A percentile compares a stretch with the other conserved stretches of the same genome.
phyloP scores from a whole-genome alignment of 2,888 invertebrate species.

The Physocephala rufipes region DNA sequence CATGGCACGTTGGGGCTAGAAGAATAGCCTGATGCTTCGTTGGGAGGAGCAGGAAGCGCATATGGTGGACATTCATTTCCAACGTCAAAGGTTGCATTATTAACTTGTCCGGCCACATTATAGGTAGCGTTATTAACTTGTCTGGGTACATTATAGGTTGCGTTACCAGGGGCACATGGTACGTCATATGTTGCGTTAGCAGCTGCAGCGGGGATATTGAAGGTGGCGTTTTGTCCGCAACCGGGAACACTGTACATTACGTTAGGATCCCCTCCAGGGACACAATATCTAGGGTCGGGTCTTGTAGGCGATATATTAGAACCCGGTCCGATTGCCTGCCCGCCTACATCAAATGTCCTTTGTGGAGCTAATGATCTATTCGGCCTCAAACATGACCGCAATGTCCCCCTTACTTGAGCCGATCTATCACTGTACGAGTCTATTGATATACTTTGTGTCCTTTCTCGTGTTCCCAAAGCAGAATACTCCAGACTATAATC shows the following conservation, averaged over 20 bases:
- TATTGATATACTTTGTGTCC: conserved; percentile 42
- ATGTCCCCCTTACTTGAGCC: conserved; percentile 42
- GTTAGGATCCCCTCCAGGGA: not conserved
- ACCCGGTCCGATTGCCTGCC: not conserved
- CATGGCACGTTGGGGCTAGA: not conserved
- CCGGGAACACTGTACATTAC: conserved; percentile 17
- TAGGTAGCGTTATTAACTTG: not conserved
- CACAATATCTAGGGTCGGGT: conserved; percentile 21
- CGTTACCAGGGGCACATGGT: conserved; percentile 1
- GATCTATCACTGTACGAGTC: conserved; percentile 38
- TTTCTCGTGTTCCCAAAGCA: conserved; percentile 37
- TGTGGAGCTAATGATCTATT: not conserved
- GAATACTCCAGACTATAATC: conserved; percentile 43
- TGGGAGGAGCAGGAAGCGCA: too few species aligned
- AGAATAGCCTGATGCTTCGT: not conserved
- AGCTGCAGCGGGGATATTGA: not conserved
- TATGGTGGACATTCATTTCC: too few species aligned
- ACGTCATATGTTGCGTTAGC: not conserved
- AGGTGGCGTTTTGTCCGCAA: not conserved
- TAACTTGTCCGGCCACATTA: not conserved
- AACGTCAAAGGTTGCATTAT: not conserved
- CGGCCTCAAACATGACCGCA: conserved; percentile 35
- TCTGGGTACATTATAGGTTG: conserved; percentile 14
- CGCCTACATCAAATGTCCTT: not conserved
- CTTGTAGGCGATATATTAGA: conserved; percentile 17